Conservation (phyloP, 2,113 vertebrate genomes). For the Gymnogyps californianus region DNA sequence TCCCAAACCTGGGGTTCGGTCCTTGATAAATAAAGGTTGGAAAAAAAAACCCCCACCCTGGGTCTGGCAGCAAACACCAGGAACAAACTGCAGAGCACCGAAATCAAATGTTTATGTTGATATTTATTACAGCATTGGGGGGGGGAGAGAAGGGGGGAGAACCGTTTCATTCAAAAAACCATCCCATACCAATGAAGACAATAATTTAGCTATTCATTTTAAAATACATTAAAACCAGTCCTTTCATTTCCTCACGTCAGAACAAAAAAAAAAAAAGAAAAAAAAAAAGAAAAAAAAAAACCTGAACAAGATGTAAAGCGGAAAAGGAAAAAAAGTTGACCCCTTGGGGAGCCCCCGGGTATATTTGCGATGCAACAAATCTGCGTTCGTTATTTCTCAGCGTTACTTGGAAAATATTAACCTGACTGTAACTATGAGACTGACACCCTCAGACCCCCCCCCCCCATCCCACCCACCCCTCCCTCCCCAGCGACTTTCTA, state of each 20-base stretch:
- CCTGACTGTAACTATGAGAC: constrained; percentile 80
- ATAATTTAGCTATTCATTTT: constrained; percentile 85
- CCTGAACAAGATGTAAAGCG: background rate
- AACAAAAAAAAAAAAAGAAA: background rate
- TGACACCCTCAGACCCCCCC: constrained; percentile 5
- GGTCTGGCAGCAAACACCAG: background rate
- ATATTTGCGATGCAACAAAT: constrained; percentile 61
- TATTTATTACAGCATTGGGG: constrained; percentile 77
- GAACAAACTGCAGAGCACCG: constrained; percentile 48
- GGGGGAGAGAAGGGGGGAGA: background rate
- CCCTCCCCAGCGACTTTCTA: constrained; percentile 42
- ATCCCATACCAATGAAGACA: constrained; percentile 73
- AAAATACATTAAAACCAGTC: constrained; percentile 85
- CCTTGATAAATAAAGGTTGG: background rate
- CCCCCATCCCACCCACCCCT: background rate
- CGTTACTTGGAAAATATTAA: constrained; percentile 27
- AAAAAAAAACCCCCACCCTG: background rate
- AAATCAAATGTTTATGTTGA: constrained; percentile 68
- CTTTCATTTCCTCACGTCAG: constrained; percentile 75
- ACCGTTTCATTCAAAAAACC: constrained; percentile 68
- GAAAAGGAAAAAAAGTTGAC: background rate
- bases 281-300: background rate
- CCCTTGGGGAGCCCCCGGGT: constrained; percentile 66
- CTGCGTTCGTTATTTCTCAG: background rate
- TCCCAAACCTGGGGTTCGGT: background rate